Base-by-base conservation (phyloP, 2,888 invertebrate species). In the Epirrita christyi region DNA sequence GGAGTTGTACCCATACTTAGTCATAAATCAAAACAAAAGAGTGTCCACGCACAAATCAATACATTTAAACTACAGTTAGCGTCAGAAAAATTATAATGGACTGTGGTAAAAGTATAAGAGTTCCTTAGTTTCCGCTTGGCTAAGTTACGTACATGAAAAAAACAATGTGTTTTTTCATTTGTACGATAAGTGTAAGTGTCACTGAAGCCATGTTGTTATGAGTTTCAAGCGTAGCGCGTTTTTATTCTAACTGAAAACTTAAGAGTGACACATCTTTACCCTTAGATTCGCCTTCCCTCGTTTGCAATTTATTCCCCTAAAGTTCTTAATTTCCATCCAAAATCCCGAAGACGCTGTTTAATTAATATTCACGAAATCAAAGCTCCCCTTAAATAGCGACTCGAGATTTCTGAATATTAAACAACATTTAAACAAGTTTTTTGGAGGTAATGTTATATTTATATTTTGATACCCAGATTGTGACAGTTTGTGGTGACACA, bases 341-440 rank as follows among this genome's bases (percentile, higher is more conserved):
- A 61, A 47, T 48, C 42, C 58, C 37, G 27, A 58, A 61, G 61
- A 55, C 48, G 43, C 58, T 58, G 51, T 62, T 58, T 52, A 62
- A 62, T 62, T 61, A 61, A 64, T 62, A 60, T 62, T 64, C 52
- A 64, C 42, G 55, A 55, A 62, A 62, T 60, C 55, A 64, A 60
- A 58, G 44, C 59, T 43, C 46, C 55, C 38, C 55, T 52, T 64
- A 55, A 62, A 61, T 57, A 53, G 53, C 38, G 49, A 53, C 60
- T 58, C 40, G 57, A 56, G 61, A 47, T 48, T 56, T 56, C 51
- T 61, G 61, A 61, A 61, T 64, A 51, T 56, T 64, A 48, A 56
- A 56, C 50, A 56, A 52, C 45, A 40, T 53, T 43, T 56, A 15
- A 45, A 32, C 27, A 64, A 56, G 51, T 55, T 61, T 59, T 64